phyloP scores from a whole-genome alignment of 2,113 vertebrate genomes.

The Petrocephalus zakoni region DNA sequence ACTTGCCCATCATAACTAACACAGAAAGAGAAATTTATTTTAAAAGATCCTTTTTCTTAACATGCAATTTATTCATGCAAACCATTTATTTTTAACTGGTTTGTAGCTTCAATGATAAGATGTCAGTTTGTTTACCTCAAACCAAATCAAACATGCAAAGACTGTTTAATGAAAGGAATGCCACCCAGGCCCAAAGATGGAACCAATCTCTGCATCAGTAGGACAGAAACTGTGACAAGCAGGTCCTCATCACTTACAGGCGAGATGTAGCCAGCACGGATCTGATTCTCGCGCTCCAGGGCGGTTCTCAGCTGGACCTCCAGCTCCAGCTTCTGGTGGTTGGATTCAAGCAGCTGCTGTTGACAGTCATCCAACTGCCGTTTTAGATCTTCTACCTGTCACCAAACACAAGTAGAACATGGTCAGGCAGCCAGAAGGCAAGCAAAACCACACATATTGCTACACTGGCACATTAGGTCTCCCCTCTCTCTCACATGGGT shows the following conservation, averaged over 20 bases:
- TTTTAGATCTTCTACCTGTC: slow-evolving; percentile 68
- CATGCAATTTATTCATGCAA: slow-evolving; percentile 74
- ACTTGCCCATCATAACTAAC: slow-evolving; percentile 37
- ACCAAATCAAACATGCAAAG: slow-evolving; percentile 62
- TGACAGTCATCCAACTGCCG: slow-evolving; percentile 62
- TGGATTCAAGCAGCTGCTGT: slow-evolving; percentile 63
- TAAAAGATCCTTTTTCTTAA: slow-evolving; percentile 36
- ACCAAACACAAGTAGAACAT: neutral
- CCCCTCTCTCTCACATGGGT: too few relatives aligned
- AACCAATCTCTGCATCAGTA: slow-evolving; percentile 12
- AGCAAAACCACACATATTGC: neutral
- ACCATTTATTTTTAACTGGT: slow-evolving; percentile 38
- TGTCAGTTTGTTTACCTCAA: slow-evolving; percentile 51
- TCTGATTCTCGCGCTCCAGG: slow-evolving; percentile 60
- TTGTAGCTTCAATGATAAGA: slow-evolving; percentile 40
- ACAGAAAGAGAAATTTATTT: slow-evolving; percentile 42
- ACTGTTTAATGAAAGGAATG: slow-evolving; percentile 52
- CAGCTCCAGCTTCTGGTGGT: slow-evolving; percentile 62
- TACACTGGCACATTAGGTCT: neutral
- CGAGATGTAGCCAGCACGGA: slow-evolving; percentile 66
- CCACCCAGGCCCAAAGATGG: slow-evolving; percentile 19
- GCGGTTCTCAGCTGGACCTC: slow-evolving; percentile 62
- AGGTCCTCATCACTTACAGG: slow-evolving; percentile 53
- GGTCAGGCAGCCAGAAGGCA: neutral
- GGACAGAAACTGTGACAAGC: neutral